phyloP scores from a whole-genome alignment of 2,113 vertebrate genomes.

The Bos taurus region ARS-UCD2.0 NC_037345.1:19763001-19763500 shows the following conservation, averaged over 20 bases:
- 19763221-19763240: conserved; percentile 74
- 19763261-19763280: conserved; percentile 71
- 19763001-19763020: conserved; percentile 71
- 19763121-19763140: conserved; percentile 63
- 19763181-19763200: conserved; percentile 73
- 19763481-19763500: not conserved
- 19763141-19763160: conserved; percentile 72
- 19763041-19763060: conserved; percentile 72
- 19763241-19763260: conserved; percentile 77
- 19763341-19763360: conserved; percentile 60
- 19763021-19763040: conserved; percentile 72
- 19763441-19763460: not conserved
- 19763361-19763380: not conserved
- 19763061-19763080: conserved; percentile 66
- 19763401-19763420: not conserved
- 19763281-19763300: conserved; percentile 72
- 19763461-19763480: not conserved
- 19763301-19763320: conserved; percentile 63
- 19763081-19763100: not conserved
- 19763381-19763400: not conserved
- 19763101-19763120: conserved; percentile 50
- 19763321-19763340: conserved; percentile 67
- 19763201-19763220: conserved; percentile 78
- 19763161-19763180: conserved; percentile 74
- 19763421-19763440: not conserved